Evolutionary conservation across 2,113 vertebrate genomes (phyloP), one percentile per base, ranked within the genome.

Genomic region (Chitala chitala): DNA sequence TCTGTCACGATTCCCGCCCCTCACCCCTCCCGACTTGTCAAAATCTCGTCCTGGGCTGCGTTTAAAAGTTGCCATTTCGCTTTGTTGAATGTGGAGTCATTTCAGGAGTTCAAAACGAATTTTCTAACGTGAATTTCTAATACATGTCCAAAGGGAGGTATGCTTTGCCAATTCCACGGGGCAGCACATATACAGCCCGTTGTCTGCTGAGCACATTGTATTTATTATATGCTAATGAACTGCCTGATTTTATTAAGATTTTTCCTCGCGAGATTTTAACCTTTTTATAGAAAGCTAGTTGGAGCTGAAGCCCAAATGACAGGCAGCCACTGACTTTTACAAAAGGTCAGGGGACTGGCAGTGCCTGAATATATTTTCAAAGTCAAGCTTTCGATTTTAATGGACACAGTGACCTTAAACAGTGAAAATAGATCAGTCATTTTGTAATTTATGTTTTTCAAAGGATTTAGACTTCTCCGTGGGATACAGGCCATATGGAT

Each of bases 391-490:
- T 86, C 84, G 82, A 74, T 82, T 88, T 88, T 89, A 90, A 89
- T 89, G 85, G 90, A 88, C 81, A 83, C 72, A 54, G 73, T 90
- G 89, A 91, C 89, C 89, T 92, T 91, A 84, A 89, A 84, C 82
- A 83, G 80, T 80, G 80, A 82, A 78, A 80, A 82, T 72, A 71
- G 78, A 87, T 89, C 86, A 80, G 77, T 86, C 79, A 77, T 80
- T 72, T 63, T 50, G 22, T 38, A 73, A 73, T 50, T 59, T 73
- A 36, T 51, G 4, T 64, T 73, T 61, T 73, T 73, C 20, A 48
- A 64, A 59, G 29, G 4, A 54, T 17, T 40, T 58, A 29, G 15
- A 56, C 33, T 59, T 58, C 36, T 5, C 24, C 58, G 24, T 29
- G 15, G 38, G 51, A 68, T 74, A 26, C 12, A 48, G 44, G 26